Percentiles rank a stretch among this genome's conserved stretches.
Conservation (phyloP, 2,888 invertebrate species). For the Ganaspis brasiliensis region DNA sequence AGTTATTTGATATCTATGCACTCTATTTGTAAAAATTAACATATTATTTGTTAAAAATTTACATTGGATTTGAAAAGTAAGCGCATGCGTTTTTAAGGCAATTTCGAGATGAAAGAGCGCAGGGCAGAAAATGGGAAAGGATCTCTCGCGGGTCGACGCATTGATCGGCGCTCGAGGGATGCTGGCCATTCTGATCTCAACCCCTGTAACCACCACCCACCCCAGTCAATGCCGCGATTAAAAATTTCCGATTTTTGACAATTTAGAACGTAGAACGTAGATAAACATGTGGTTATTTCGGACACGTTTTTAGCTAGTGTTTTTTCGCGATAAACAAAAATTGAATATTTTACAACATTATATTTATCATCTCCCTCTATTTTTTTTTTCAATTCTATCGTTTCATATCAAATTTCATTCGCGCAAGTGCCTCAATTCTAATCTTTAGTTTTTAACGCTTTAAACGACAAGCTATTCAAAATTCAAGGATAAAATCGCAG, state of each 20-base stretch:
- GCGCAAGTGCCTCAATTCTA: slow-evolving; percentile 66
- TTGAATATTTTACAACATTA: neutral
- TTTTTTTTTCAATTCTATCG: slow-evolving; percentile 32
- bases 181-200: slow-evolving; percentile 66
- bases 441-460: slow-evolving; percentile 43
- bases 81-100: slow-evolving; percentile 3
- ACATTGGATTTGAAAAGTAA: neutral
- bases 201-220: slow-evolving; percentile 65
- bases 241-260: slow-evolving; percentile 56
- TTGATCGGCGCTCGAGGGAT: slow-evolving; percentile 65
- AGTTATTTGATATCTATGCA: no score
- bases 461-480: neutral
- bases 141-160: slow-evolving; percentile 50
- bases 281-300: slow-evolving; percentile 51
- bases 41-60: no score
- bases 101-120: slow-evolving; percentile 21
- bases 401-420: slow-evolving; percentile 60
- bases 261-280: slow-evolving; percentile 53
- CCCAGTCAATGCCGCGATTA: slow-evolving; percentile 66
- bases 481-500: neutral
- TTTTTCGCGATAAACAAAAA: neutral
- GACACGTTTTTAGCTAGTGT: slow-evolving; percentile 9
- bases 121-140: neutral
- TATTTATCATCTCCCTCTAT: no score
- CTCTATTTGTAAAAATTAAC: no score